Evolutionary conservation across 2,113 vertebrate genomes (phyloP), one percentile per base, ranked within the genome.

Genomic region (Platycercus adscitus): DNA sequence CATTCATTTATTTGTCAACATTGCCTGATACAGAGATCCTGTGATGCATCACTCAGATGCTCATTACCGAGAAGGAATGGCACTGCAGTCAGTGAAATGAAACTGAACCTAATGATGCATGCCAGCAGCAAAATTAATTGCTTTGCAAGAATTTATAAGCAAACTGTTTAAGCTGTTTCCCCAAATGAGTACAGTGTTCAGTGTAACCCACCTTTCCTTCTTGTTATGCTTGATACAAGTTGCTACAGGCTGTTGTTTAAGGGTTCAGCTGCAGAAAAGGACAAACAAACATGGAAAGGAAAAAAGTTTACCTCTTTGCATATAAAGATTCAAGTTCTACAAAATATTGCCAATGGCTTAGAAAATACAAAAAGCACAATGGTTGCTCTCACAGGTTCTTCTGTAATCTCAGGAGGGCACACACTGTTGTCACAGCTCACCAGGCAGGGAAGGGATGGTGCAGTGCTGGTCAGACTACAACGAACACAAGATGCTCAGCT

Each of bases 31-130:
- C 60, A 83, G 60, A 11, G 33, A 63, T 81, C 26, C 68, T 86
- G 43, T 64, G 71, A 86, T 58, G 46, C 79, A 78, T 77, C 55
- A 58, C 15, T 78, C 4, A 3, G 50, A 39, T 70, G 46, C 47
- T 93, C 85, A 68, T 71, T 94, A 75, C 43, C 1, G 1, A 85
- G 55, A 72, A 68, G 20, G 41, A 89, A 91, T 61, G 41, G 56
- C 28, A 56, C 20, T 20, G 25, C 72, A 96, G 92, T 69, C 56
- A 92, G 53, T 65, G 76, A 84, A 86, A 93, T 92, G 47, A 94
- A 86, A 92, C 39, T n/a, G 31, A 79, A 64, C 47, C 15, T 92
- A 81, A 84, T 0, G 3, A 37, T 58, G 31, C 44, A 68, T 41
- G n/a, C 37, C 55, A 81, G 64, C 11, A 86, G 29, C 3, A 64